Evolutionary conservation across 2,888 invertebrate genomes (phyloP).

Genomic region (Buathra laborator): DNA sequence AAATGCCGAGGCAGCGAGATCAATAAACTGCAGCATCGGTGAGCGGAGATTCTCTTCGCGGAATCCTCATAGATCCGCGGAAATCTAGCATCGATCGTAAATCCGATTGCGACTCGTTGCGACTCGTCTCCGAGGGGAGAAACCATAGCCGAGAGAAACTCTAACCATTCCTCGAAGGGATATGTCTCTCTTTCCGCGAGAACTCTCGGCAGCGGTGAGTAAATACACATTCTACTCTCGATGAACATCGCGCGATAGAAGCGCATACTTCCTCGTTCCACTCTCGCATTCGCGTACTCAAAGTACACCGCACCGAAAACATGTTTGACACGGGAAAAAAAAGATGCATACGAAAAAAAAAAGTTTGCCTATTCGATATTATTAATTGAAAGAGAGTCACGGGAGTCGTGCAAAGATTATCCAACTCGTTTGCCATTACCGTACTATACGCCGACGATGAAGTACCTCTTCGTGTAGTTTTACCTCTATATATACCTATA

Average conservation of each 20-base stretch:
- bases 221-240: constrained; percentile 22
- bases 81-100: constrained; percentile 60
- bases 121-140: constrained; percentile 32
- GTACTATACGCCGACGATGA: constrained; percentile 21
- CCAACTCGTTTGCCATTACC: constrained; percentile 39
- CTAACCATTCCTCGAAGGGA: constrained; percentile 40
- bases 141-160: constrained; percentile 37
- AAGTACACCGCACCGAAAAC: constrained; percentile 31
- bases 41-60: constrained; percentile 40
- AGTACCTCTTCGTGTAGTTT: constrained; percentile 12
- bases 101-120: constrained; percentile 55
- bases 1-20: constrained; percentile 39
- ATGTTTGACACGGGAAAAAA: constrained; percentile 21
- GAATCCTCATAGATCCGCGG: constrained; percentile 60
- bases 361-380: constrained; percentile 26
- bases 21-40: constrained; percentile 41
- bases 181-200: constrained; percentile 38
- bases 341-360: neutral
- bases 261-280: constrained; percentile 69
- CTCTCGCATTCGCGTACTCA: constrained; percentile 58
- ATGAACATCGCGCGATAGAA: constrained; percentile 39
- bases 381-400: constrained; percentile 24
- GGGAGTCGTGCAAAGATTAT: constrained; percentile 30
- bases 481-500: neutral
- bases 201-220: neutral